Evolutionary conservation across 2,113 vertebrate genomes (phyloP).

Genomic region (Ivindomyrus marchei): DNA sequence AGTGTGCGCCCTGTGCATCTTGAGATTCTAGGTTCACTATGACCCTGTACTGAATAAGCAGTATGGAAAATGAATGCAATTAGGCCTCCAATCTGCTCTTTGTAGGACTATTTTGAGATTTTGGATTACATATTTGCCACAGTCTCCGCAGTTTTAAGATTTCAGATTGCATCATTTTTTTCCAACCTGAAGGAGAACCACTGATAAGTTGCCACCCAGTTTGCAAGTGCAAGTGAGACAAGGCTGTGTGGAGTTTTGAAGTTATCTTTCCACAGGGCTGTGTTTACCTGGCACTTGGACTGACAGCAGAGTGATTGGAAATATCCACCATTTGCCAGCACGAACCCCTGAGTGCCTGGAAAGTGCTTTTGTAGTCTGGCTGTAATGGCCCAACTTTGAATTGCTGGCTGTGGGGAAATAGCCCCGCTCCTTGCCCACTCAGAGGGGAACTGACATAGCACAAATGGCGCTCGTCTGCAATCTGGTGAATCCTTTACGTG

Average conservation of each 20-base stretch:
- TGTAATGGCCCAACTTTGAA: slow-evolving; percentile 77
- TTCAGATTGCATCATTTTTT: slow-evolving; percentile 37
- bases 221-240: slow-evolving; percentile 56
- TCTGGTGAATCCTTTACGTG: slow-evolving; percentile 46
- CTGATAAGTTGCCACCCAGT: slow-evolving; percentile 55
- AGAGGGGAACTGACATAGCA: slow-evolving; percentile 69
- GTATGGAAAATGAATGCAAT: slow-evolving; percentile 7
- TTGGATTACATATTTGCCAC: slow-evolving; percentile 40
- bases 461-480: slow-evolving; percentile 62
- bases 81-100: slow-evolving; percentile 22
- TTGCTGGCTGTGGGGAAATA: slow-evolving; percentile 74
- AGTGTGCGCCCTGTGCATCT: neutral
- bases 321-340: slow-evolving; percentile 71
- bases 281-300: slow-evolving; percentile 77
- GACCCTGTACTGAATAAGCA: neutral
- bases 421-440: slow-evolving; percentile 62
- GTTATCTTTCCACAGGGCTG: slow-evolving; percentile 65
- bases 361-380: slow-evolving; percentile 78
- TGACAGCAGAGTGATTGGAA: slow-evolving; percentile 77
- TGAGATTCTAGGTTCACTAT: neutral
- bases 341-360: slow-evolving; percentile 68
- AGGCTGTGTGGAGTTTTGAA: slow-evolving; percentile 62
- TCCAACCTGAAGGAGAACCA: slow-evolving; percentile 55
- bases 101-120: neutral
- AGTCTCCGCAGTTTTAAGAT: slow-evolving; percentile 28